These are phyloP conservation scores for Thereva unica DNA, from an alignment of 2,888 invertebrate species.

Conservation along the genomic window DNA sequence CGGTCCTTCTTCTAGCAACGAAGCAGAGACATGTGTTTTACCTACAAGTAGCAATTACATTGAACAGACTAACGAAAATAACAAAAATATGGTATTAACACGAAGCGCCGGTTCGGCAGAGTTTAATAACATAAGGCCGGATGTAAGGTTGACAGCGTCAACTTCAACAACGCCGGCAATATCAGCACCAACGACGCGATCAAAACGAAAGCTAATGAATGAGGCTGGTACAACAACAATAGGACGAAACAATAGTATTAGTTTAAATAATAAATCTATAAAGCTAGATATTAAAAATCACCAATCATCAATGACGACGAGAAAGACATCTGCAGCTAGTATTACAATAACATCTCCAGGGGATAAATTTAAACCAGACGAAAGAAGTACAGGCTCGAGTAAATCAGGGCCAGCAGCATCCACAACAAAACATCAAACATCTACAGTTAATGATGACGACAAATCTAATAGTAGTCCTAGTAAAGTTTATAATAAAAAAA, in stretches of 20 bases:
- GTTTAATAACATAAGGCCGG: conserved; percentile 18
- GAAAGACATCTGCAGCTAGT: conserved; percentile 34
- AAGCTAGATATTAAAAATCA: conserved; percentile 40
- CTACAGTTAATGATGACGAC: conserved; percentile 8
- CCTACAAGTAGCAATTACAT: conserved; percentile 38
- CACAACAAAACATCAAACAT: conserved; percentile 8
- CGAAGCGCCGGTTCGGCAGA: conserved; percentile 33
- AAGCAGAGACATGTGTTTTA: conserved; percentile 40
- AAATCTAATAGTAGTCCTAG: conserved; percentile 34
- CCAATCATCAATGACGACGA: conserved; percentile 36
- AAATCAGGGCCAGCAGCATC: not conserved
- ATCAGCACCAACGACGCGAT: conserved; percentile 42
- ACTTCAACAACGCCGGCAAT: conserved; percentile 42
- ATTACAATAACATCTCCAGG: conserved; percentile 16
- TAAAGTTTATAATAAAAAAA: conserved; percentile 21
- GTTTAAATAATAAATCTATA: conserved; percentile 38
- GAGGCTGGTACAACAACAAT: conserved; percentile 34
- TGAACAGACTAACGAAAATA: conserved; percentile 29
- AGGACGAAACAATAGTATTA: conserved; percentile 41
- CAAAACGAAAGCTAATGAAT: conserved; percentile 39
- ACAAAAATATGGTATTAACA: conserved; percentile 39
- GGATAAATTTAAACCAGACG: conserved; percentile 13
- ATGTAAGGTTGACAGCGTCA: conserved; percentile 34
- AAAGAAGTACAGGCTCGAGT: not conserved
- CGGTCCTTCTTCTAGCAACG: conserved; percentile 39